These are phyloP conservation scores for Pontoporia blainvillei DNA, from an alignment of 2,113 vertebrate genomes.

Conservation along the genomic window DNA sequence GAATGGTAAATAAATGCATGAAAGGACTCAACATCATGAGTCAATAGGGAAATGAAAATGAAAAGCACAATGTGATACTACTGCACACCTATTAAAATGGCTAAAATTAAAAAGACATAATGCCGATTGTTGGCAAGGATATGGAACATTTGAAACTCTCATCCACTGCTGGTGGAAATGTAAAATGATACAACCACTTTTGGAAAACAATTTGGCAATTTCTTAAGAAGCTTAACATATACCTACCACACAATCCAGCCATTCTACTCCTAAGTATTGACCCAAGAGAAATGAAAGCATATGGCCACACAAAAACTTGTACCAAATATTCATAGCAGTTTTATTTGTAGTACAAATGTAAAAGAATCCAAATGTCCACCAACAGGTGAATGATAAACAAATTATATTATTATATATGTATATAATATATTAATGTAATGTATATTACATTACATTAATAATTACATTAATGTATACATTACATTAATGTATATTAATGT, in stretches of 20 bases:
- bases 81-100: not conserved
- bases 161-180: not conserved
- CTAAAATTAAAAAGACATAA: not conserved
- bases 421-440: not conserved
- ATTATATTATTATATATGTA: too few relatives aligned
- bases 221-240: not conserved
- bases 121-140: not conserved
- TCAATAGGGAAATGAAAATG: not conserved
- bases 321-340: not conserved
- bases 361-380: not conserved
- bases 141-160: not conserved
- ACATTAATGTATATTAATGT: not conserved
- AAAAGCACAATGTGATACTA: not conserved
- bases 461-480: too few relatives aligned
- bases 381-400: not conserved
- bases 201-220: not conserved
- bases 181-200: not conserved
- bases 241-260: not conserved
- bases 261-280: not conserved
- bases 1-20: not conserved
- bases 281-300: not conserved
- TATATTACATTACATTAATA: too few relatives aligned
- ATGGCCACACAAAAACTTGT: not conserved
- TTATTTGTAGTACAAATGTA: not conserved
- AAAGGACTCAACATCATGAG: not conserved